phyloP scores from a whole-genome alignment of 1,140 invertebrate genomes.

The Charaxes varanes region DNA sequence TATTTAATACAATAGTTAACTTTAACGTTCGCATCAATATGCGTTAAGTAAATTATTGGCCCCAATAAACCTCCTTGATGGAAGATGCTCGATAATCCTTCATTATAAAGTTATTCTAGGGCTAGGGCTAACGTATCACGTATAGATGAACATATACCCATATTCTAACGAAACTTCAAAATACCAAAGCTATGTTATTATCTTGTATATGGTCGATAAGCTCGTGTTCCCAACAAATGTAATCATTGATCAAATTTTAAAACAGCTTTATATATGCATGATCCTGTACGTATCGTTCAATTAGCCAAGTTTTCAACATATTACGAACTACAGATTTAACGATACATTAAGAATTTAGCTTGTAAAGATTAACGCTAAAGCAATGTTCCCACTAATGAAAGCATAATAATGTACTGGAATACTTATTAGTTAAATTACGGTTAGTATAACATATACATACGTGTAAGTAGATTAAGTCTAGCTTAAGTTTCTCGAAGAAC shows the following conservation, averaged over 20 bases:
- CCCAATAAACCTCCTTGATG: slow-evolving; percentile 8
- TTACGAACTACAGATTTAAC: slow-evolving; percentile 13
- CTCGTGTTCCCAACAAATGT: slow-evolving; percentile 14
- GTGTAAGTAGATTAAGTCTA: slow-evolving; percentile 57
- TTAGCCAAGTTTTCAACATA: slow-evolving; percentile 16
- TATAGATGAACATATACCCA: slow-evolving; percentile 8
- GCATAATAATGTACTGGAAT: slow-evolving; percentile 20
- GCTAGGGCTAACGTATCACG: slow-evolving; percentile 5
- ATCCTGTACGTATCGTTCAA: slow-evolving; percentile 12
- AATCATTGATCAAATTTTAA: slow-evolving; percentile 17
- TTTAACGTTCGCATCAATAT: slow-evolving; percentile 5
- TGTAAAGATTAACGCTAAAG: slow-evolving; percentile 11
- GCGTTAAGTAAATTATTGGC: slow-evolving; percentile 4
- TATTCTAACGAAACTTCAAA: slow-evolving; percentile 6
- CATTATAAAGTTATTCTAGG: slow-evolving; percentile 7
- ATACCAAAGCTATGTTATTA: slow-evolving; percentile 26
- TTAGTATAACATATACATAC: slow-evolving; percentile 50
- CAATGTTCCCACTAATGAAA: slow-evolving; percentile 23
- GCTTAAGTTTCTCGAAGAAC: slow-evolving; percentile 29
- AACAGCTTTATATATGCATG: slow-evolving; percentile 20
- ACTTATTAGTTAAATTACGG: slow-evolving; percentile 29
- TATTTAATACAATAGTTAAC: slow-evolving; percentile 1
- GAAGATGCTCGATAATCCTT: neutral
- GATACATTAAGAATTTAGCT: slow-evolving; percentile 9
- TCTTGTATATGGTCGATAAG: slow-evolving; percentile 18